Percentiles rank a stretch among this genome's conserved stretches.
These are phyloP conservation scores for Cotesia glomerata DNA, from an alignment of 1,140 invertebrate species.

Conservation along the genomic window DNA sequence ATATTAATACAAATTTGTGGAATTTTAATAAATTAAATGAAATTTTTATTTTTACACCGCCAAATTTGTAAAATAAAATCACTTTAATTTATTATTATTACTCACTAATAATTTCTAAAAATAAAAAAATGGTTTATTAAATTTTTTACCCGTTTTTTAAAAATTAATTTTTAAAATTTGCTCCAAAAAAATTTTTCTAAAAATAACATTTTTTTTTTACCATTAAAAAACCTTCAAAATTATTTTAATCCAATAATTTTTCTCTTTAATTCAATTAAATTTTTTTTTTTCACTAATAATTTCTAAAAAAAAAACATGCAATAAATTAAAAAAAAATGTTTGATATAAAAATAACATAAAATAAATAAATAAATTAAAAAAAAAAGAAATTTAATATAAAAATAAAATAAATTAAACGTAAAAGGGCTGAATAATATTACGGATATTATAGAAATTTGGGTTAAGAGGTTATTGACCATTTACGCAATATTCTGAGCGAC, in stretches of 20 bases:
- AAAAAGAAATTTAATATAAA: conserved; percentile 5
- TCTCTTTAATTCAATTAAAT: too few species aligned
- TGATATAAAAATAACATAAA: not conserved
- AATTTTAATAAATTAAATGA: not conserved
- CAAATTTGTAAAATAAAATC: not conserved
- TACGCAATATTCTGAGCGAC: conserved; percentile 49
- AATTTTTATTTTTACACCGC: not conserved
- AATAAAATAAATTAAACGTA: not conserved
- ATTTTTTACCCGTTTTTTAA: too few species aligned
- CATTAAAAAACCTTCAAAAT: too few species aligned
- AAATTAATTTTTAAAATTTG: too few species aligned
- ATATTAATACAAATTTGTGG: not conserved
- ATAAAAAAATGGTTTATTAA: too few species aligned
- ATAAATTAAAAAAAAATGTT: too few species aligned
- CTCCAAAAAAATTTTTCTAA: too few species aligned
- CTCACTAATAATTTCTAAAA: not conserved
- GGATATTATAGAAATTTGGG: conserved; percentile 51
- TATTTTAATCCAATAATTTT: too few species aligned
- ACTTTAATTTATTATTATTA: not conserved
- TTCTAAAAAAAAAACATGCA: too few species aligned
- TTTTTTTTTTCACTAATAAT: too few species aligned
- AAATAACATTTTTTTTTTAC: too few species aligned
- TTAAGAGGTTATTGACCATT: conserved; percentile 57
- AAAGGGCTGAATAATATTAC: not conserved
- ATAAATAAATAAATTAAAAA: conserved; percentile 3